Conservation (phyloP, 2,113 vertebrate genomes). For the Colius striatus region DNA sequence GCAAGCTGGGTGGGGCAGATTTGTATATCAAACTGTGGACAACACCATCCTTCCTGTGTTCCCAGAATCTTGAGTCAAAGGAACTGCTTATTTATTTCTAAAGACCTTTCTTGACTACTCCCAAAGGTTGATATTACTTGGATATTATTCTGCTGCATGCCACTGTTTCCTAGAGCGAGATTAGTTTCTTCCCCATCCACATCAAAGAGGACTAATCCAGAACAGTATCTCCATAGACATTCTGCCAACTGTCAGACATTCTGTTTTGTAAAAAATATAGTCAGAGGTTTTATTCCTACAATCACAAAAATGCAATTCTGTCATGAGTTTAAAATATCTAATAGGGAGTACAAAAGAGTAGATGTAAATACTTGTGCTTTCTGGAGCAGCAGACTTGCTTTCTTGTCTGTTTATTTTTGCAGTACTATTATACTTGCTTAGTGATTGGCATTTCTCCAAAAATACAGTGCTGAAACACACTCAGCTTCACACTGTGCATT, state of each 20-base stretch:
- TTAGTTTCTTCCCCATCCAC: not conserved
- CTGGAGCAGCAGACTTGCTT: not conserved
- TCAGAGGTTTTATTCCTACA: not conserved
- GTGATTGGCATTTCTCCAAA: not conserved
- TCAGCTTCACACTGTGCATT: not conserved
- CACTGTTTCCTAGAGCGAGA: not conserved
- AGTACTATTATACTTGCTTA: not conserved
- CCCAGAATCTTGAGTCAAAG: not conserved
- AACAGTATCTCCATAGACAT: not conserved
- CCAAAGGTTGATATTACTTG: not conserved
- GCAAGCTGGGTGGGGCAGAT: not conserved
- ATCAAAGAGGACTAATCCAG: not conserved
- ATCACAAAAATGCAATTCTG: not conserved
- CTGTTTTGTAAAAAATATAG: not conserved
- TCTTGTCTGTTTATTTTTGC: not conserved
- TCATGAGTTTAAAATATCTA: not conserved
- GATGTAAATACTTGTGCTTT: not conserved
- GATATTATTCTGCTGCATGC: rapidly evolving
- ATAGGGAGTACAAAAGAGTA: not conserved
- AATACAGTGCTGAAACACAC: not conserved
- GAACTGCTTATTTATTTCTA: not conserved
- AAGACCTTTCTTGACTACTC: not conserved
- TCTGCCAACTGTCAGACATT: not conserved
- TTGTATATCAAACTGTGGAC: not conserved
- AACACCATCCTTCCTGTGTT: not conserved